phyloP scores from a whole-genome alignment of 2,888 invertebrate species.

The Poecilus cupreus region DNA sequence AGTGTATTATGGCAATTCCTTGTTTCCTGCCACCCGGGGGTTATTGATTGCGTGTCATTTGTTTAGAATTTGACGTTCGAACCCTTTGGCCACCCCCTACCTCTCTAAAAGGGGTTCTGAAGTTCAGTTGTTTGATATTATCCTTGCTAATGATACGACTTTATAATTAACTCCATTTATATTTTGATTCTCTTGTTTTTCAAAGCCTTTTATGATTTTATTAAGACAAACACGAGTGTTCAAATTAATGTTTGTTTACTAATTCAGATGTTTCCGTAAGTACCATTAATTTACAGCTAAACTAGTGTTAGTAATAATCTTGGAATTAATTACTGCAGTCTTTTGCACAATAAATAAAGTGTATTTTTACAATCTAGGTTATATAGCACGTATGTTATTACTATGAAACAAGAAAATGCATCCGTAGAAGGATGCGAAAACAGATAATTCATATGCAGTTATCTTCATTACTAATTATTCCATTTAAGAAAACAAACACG shows the following conservation, averaged over 20 bases:
- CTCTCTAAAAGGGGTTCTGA: neutral
- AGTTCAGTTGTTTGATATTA: slow-evolving; percentile 45
- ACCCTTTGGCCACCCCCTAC: slow-evolving; percentile 8
- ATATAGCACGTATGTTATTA: neutral
- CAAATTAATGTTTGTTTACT: too few relatives aligned
- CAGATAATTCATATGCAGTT: slow-evolving; percentile 31
- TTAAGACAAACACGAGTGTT: neutral
- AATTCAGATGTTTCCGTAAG: too few relatives aligned
- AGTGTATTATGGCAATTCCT: slow-evolving; percentile 53
- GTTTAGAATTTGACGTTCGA: slow-evolving; percentile 52
- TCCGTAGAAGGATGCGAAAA: slow-evolving; percentile 2
- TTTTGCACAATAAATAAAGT: neutral
- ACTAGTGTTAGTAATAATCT: too few relatives aligned
- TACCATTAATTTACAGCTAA: too few relatives aligned
- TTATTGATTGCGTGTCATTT: slow-evolving; percentile 56
- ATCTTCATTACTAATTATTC: slow-evolving; percentile 33
- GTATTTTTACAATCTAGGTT: slow-evolving; percentile 1
- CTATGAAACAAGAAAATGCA: neutral
- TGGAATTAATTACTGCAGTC: neutral
- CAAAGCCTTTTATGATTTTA: slow-evolving; percentile 15
- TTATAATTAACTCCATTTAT: slow-evolving; percentile 33
- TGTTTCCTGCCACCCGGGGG: slow-evolving; percentile 52
- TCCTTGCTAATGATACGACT: slow-evolving; percentile 43
- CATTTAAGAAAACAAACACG: slow-evolving; percentile 44
- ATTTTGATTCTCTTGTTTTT: slow-evolving; percentile 20